Evolutionary conservation across 2,113 vertebrate species (phyloP).

Genomic region (Bungarus multicinctus): DNA sequence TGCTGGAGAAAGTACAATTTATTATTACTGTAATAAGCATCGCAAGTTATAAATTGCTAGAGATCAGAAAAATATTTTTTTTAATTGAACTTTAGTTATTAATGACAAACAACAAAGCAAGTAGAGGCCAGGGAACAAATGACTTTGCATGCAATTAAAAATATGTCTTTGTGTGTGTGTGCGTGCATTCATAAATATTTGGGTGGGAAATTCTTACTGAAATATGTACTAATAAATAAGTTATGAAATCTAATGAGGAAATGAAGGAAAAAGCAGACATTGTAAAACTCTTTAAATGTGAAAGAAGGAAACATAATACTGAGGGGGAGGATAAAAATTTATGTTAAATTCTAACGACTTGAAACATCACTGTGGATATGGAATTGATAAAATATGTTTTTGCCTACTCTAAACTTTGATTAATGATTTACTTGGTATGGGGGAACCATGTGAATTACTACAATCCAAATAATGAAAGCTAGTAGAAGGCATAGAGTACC

Average conservation of each 20-base stretch:
- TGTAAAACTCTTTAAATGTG: not conserved
- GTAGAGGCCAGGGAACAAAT: not conserved
- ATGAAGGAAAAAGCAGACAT: not conserved
- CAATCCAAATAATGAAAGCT: not conserved
- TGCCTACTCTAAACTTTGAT: not conserved
- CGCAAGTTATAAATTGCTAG: not conserved
- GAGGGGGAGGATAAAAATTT: not conserved
- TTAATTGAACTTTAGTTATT: not conserved
- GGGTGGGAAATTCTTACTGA: fast-evolving
- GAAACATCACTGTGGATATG: not conserved
- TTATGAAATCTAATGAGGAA: not conserved
- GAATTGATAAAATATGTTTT: not conserved
- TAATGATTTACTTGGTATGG: not conserved
- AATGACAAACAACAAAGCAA: not conserved
- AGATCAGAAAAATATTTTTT: not conserved
- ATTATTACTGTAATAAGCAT: not conserved
- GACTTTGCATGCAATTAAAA: not conserved
- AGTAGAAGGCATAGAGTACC: not conserved
- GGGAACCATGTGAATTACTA: not conserved
- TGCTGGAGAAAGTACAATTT: not conserved
- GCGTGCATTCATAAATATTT: not conserved
- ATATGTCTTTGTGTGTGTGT: not conserved
- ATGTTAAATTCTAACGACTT: not conserved
- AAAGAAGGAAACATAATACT: not conserved
- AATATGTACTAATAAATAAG: not conserved